Evolutionary conservation across 2,113 vertebrate species (phyloP), one percentile per base, ranked within the genome.

Genomic region (Pachyramphus minor): DNA sequence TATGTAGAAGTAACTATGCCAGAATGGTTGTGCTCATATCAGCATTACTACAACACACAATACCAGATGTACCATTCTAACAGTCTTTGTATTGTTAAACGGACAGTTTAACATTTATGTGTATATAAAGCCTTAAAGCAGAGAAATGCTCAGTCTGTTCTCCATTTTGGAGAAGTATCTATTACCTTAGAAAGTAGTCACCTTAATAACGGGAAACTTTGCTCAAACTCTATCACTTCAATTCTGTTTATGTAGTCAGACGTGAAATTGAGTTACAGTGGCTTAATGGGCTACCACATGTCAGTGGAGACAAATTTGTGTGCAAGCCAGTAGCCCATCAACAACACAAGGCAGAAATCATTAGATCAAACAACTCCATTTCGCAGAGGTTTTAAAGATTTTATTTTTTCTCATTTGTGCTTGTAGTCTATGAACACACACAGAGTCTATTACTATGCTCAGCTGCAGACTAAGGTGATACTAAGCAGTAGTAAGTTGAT

Each of bases 241-340:
- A 69, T 87, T 93, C 72, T 89, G 35, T 64, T 71, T 66, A 68
- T 9, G 79, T 93, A 88, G 86, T 90, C 91, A 95, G 89, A 95
- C 75, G 90, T 72, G 63, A 96, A 96, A 92, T 77, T 79, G 72
- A 93, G 83, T 95, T 96, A 62, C 89, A 69, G 58, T 52, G 63
- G 24, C 50, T 93, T 83, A 83, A 88, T 73, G 79, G 60, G 69
- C 77, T 83, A 76, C 44, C 5, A 9, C 67, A 68, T 79, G 63
- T 86, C 71, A 56, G 75, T 80, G 72, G 62, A 86, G 68, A 88
- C 0, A 0, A 90, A 76, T 84, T 66, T 81, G 39, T 83, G 56
- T 78, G 50, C 88, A 63, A 15, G 68, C 67, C 53, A 76, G 72
- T 68, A 92, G 83, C 67, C 67, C 67, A 42, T 86, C 79, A 74